A percentile compares a stretch with the other conserved stretches of the same genome.
These are phyloP conservation scores for Alfaro cultratus DNA, from an alignment of 2,797 vertebrate species.

Conservation along the genomic window DNA sequence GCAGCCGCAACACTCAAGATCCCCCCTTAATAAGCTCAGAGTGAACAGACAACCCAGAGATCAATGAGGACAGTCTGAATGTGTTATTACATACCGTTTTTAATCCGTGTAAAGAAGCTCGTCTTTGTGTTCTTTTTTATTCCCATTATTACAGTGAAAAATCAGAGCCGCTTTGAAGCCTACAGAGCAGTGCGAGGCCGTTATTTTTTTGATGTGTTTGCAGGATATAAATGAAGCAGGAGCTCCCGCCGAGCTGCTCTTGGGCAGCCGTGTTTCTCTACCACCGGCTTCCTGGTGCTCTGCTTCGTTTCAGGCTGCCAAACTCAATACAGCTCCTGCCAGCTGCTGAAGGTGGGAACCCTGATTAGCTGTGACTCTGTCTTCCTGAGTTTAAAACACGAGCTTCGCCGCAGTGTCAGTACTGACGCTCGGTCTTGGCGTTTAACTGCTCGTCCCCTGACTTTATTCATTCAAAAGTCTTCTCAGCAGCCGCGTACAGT, in stretches of 20 bases:
- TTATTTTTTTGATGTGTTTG: conserved; percentile 33
- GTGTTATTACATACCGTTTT: not conserved
- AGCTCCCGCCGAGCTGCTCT: conserved; percentile 37
- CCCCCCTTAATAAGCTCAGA: not conserved
- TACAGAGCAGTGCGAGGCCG: not conserved
- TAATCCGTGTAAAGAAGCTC: not conserved
- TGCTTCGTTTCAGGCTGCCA: conserved; percentile 57
- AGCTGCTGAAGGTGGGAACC: conserved; percentile 46
- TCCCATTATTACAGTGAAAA: not conserved
- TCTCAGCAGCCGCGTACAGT: not conserved
- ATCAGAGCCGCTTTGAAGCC: conserved; percentile 7
- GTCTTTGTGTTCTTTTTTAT: not conserved
- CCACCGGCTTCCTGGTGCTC: conserved; percentile 48
- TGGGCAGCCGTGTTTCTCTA: conserved; percentile 56
- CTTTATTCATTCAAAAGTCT: not conserved
- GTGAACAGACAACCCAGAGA: conserved; percentile 3
- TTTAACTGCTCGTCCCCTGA: conserved; percentile 24
- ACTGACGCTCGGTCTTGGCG: conserved; percentile 11
- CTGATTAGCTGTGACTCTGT: conserved; percentile 62
- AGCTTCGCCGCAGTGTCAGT: conserved; percentile 24
- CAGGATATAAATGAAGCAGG: conserved; percentile 29
- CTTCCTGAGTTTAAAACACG: conserved; percentile 50
- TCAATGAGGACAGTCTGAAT: conserved; percentile 1
- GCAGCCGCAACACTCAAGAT: not conserved
- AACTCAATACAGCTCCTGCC: conserved; percentile 56